Conservation (phyloP, 2,113 vertebrate species). For the Callipepla californica region DNA sequence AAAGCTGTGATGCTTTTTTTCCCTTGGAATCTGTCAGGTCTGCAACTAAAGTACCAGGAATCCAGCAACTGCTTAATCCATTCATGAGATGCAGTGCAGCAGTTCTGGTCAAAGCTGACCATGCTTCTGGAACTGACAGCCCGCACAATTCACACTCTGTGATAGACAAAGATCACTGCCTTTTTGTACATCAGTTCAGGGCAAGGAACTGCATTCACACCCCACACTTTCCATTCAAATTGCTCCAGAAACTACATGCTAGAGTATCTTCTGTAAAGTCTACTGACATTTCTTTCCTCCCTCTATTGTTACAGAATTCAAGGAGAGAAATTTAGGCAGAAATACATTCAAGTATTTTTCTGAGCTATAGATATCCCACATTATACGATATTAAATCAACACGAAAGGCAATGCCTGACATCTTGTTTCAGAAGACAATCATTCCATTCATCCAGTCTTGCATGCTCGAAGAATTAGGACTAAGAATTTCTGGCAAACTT, state of each 20-base stretch:
- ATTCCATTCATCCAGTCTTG: not conserved
- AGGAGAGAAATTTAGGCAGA: not conserved
- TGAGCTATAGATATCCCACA: not conserved
- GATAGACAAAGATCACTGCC: not conserved
- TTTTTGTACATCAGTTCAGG: not conserved
- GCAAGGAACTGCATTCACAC: not conserved
- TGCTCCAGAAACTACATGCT: not conserved
- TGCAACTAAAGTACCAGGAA: not conserved
- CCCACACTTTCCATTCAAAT: not conserved
- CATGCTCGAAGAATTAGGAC: not conserved
- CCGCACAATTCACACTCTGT: not conserved
- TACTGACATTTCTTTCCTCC: not conserved
- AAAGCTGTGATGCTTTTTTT: not conserved
- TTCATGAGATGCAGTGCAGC: not conserved
- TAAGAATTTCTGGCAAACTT: not conserved
- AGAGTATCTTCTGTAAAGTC: not conserved
- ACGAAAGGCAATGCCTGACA: not conserved
- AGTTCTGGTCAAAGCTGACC: not conserved
- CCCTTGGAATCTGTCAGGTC: not conserved
- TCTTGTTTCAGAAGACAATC: not conserved
- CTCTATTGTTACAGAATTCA: not conserved
- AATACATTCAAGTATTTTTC: not conserved
- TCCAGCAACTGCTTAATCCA: not conserved
- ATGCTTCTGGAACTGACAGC: not conserved
- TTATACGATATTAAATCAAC: not conserved